phyloP scores from a whole-genome alignment of 2,888 invertebrate species.

The Entomobrya multifasciata region DNA sequence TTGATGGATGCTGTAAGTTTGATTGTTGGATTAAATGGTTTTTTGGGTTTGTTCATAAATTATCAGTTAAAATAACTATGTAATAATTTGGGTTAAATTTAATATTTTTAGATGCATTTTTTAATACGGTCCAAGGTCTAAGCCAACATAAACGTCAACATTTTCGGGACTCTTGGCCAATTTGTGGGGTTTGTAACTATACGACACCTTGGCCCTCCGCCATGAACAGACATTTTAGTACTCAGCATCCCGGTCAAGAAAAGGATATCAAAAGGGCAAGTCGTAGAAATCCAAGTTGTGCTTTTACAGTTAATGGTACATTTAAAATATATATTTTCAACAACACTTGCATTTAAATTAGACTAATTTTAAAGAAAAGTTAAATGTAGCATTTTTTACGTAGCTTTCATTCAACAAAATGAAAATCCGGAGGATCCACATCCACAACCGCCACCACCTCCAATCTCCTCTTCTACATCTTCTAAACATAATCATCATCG shows the following conservation, averaged over 20 bases:
- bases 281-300: slow-evolving; percentile 17
- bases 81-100: neutral
- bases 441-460: no score
- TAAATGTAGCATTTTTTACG: neutral
- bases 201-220: slow-evolving; percentile 29
- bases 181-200: slow-evolving; percentile 8
- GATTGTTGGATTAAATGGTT: no score
- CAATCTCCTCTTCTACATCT: no score
- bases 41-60: no score
- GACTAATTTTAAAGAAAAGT: no score
- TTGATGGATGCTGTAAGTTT: slow-evolving; percentile 35
- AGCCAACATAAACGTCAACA: slow-evolving; percentile 38
- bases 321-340: neutral
- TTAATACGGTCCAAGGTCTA: slow-evolving; percentile 30
- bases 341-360: no score
- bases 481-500: neutral
- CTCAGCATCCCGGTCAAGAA: slow-evolving; percentile 4
- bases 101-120: slow-evolving; percentile 17
- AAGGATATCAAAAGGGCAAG: slow-evolving; percentile 17
- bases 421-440: slow-evolving; percentile 1
- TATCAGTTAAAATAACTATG: no score
- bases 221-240: slow-evolving; percentile 24
- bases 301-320: slow-evolving; percentile 26
- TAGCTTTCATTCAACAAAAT: slow-evolving; percentile 26
- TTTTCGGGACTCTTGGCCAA: slow-evolving; percentile 36